These are phyloP conservation scores for Pegoplata infirma DNA, from an alignment of 2,888 invertebrate species.

Conservation along the genomic window DNA sequence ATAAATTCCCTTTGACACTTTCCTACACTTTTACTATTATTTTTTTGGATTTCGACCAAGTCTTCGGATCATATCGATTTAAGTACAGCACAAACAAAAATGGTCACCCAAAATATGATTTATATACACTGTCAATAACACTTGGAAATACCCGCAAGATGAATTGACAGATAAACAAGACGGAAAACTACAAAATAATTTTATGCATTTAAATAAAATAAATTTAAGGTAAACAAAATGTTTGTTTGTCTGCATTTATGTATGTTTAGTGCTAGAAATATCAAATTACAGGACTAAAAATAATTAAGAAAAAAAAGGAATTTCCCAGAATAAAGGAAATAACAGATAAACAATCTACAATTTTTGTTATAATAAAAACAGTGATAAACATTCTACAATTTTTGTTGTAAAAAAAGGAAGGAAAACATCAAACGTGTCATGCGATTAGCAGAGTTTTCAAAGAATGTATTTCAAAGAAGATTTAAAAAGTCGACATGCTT, in stretches of 20 bases:
- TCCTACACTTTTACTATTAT: no score
- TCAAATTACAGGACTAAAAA: slow-evolving; percentile 8
- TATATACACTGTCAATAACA: not conserved
- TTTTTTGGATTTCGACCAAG: no score
- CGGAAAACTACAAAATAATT: not conserved
- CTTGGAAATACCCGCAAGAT: slow-evolving; percentile 10
- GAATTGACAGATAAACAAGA: slow-evolving; percentile 1
- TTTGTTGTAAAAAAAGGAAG: no score
- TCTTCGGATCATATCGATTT: no score
- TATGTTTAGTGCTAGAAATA: slow-evolving; percentile 14
- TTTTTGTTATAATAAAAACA: no score
- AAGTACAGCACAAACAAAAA: no score
- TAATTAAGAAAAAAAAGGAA: not conserved
- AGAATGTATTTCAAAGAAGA: no score
- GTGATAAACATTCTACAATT: no score
- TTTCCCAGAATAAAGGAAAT: slow-evolving; percentile 5
- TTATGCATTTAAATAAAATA: slow-evolving; percentile 10
- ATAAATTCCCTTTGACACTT: no score
- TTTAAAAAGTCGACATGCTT: no score
- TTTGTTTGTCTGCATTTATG: not conserved
- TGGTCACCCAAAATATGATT: no score
- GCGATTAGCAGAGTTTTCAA: no score
- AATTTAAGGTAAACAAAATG: not conserved
- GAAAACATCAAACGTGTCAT: not conserved
- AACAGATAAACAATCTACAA: slow-evolving; percentile 11